These are phyloP conservation scores for Macquaria australasica DNA, from an alignment of 2,113 vertebrate genomes.

Conservation along the genomic window DNA sequence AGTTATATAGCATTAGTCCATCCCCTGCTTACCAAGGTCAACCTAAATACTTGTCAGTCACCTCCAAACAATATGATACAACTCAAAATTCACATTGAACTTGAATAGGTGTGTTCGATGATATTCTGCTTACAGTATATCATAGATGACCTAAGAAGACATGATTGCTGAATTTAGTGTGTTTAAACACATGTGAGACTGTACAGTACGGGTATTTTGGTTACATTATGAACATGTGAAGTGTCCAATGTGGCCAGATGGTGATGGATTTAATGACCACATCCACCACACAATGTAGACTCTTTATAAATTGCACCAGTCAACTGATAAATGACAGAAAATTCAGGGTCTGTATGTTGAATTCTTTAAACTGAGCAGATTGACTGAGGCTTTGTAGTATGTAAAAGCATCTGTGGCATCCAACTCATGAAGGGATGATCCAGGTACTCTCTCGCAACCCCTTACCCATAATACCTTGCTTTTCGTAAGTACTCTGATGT, in stretches of 20 bases:
- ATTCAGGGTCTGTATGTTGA: conserved; percentile 10
- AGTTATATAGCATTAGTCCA: neutral
- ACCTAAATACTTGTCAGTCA: neutral
- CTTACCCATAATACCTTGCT: conserved; percentile 12
- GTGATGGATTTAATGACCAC: neutral
- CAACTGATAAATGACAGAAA: conserved; percentile 21
- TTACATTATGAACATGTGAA: neutral
- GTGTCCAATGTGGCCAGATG: neutral
- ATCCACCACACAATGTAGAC: neutral
- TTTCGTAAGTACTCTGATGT: conserved; percentile 18
- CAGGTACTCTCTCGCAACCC: neutral
- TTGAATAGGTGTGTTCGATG: neutral
- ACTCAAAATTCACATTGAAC: neutral
- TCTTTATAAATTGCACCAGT: neutral
- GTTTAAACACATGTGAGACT: neutral
- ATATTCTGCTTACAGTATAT: neutral
- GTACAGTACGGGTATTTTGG: neutral
- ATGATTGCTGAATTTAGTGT: neutral
- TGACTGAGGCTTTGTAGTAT: conserved; percentile 43
- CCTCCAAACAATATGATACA: neutral
- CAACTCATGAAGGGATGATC: conserved; percentile 23
- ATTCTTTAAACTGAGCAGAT: conserved; percentile 50
- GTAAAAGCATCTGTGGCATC: conserved; percentile 65
- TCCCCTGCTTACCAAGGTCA: neutral
- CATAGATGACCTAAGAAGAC: neutral